These are phyloP conservation scores for Porites divaricata DNA, from an alignment of 92 coral and sea anemone genomes.

Conservation along the genomic window DNA sequence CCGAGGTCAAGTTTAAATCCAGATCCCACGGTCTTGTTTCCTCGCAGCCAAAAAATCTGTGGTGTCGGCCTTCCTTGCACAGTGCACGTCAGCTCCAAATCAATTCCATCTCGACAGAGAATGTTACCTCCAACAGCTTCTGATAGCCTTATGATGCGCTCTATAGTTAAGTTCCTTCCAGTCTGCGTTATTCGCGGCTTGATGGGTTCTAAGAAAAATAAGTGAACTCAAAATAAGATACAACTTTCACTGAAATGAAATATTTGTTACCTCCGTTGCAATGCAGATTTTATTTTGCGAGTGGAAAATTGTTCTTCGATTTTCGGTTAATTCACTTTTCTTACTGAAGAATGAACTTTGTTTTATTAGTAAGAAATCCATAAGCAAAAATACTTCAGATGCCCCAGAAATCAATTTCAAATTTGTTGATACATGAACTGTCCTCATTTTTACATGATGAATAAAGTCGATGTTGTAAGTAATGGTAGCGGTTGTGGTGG, in stretches of 20 bases:
- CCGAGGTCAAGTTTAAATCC: conserved; percentile 25
- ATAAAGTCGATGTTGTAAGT: neutral
- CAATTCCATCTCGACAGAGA: conserved; percentile 61
- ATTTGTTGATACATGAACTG: no score
- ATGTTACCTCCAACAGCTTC: conserved; percentile 72
- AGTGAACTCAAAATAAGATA: neutral
- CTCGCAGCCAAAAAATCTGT: conserved; percentile 68
- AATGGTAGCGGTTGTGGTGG: neutral
- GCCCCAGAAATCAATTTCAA: no score
- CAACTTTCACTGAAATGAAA: no score
- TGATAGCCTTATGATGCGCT: conserved; percentile 42
- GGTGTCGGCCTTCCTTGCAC: conserved; percentile 82
- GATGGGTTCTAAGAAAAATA: conserved; percentile 50
- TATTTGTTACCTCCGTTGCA: no score
- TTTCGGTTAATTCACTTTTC: no score
- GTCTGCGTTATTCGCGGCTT: conserved; percentile 68
- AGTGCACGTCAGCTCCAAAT: conserved; percentile 67
- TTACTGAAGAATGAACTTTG: no score
- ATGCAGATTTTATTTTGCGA: no score
- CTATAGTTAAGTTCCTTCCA: conserved; percentile 53
- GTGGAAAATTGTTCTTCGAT: no score
- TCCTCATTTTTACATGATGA: no score
- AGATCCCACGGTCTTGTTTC: conserved; percentile 51
- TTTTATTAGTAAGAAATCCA: no score
- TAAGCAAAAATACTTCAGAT: no score